Evolutionary conservation across 2,113 vertebrate genomes (phyloP), one percentile per base, ranked within the genome.

Genomic region (Grus americana): DNA sequence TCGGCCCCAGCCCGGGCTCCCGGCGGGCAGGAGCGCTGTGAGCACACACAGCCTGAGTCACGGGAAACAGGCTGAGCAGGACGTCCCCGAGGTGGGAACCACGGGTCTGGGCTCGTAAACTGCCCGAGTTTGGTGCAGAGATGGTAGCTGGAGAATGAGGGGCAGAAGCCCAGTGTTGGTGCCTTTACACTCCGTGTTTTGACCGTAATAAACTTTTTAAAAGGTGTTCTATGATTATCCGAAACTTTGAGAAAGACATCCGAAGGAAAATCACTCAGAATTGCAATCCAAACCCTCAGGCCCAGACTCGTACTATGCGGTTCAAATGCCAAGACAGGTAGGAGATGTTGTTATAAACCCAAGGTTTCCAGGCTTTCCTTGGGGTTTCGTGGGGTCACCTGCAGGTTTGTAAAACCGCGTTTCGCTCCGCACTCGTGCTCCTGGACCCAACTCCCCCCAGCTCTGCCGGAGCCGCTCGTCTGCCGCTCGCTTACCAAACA

Each of bases 371-470:
- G 38, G 67, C 8, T 55, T 72, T 11, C 13, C 42, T 38, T 27
- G 13, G 7, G 22, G 36, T 72, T 67, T 83, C 1, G 0, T 22
- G 32, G 55, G n/a, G 20, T 12, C 2, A 12, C 2, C 18, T 40
- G 47, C 65, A 61, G 47, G 32, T 8, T 29, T 61, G 34, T 6
- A 15, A 32, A 30, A 21, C 5, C 38, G 30, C 6, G 0, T 29
- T 30, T 54, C 16, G 16, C 15, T 38, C 12, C 6, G 11, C 19
- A n/a, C 27, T 20, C 6, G 29, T 10, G 55, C 44, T 75, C 16
- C 49, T 27, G 23, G 20, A 78, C 49, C 40, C 58, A 46, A 47
- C 40, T 29, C 0, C 21, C 17, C 58, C n/a, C 34, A 58, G 70
- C 49, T 29, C 15, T 46, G 49, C 62, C n/a, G 14, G 32, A 86